Evolutionary conservation across 2,113 vertebrate species (phyloP).

Genomic region (Xenus cinereus): DNA sequence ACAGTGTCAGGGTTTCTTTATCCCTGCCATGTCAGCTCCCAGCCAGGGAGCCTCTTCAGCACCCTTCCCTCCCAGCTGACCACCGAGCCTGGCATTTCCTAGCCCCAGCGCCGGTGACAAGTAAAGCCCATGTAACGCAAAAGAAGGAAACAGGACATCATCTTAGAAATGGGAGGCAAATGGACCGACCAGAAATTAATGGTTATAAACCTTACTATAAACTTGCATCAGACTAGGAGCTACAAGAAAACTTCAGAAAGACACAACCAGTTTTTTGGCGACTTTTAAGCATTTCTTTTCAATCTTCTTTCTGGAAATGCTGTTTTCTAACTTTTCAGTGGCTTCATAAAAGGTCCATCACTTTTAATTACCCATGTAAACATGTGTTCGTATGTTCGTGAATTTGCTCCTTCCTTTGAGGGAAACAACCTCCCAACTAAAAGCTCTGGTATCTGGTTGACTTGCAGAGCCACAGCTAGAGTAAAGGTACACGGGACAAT

Average conservation of each 20-base stretch:
- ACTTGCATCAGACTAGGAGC: not conserved
- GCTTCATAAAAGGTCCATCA: not conserved
- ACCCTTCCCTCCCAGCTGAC: not conserved
- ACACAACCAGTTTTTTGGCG: not conserved
- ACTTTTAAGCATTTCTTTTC: not conserved
- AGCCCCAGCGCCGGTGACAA: not conserved
- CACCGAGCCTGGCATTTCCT: not conserved
- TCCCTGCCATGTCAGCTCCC: not conserved
- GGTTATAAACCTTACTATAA: not conserved
- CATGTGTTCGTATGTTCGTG: too few relatives aligned
- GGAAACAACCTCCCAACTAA: not conserved
- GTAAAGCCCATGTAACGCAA: not conserved
- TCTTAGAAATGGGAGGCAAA: not conserved
- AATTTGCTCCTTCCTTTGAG: not conserved
- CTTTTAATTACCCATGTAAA: not conserved
- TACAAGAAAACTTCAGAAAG: not conserved
- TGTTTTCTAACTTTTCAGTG: not conserved
- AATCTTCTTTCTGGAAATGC: not conserved
- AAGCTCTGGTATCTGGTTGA: not conserved
- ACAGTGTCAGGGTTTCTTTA: accelerated
- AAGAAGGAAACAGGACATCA: not conserved
- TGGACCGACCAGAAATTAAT: not conserved
- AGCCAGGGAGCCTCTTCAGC: not conserved
- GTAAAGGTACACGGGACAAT: not conserved
- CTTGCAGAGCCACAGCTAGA: not conserved